phyloP scores from a whole-genome alignment of 2,113 vertebrate species.

The Percina caprodes region DNA sequence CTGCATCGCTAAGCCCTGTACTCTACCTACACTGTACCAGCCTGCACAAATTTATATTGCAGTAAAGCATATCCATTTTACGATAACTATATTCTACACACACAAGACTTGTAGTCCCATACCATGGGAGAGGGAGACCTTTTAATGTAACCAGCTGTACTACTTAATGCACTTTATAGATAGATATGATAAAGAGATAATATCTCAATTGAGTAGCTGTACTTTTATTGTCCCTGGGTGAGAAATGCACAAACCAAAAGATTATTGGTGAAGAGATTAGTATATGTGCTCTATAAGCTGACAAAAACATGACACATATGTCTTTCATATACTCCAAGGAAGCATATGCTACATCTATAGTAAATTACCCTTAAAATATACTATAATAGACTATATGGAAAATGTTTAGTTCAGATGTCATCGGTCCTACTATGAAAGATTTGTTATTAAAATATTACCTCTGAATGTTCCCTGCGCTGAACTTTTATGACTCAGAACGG shows the following conservation, averaged over 20 bases:
- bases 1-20: too few relatives aligned
- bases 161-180: background rate
- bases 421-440: conserved; percentile 20
- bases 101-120: too few relatives aligned
- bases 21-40: background rate
- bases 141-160: background rate
- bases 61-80: too few relatives aligned
- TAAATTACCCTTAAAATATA: background rate
- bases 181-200: background rate
- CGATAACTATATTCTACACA: background rate
- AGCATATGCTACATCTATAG: background rate
- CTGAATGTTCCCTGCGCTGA: conserved; percentile 29
- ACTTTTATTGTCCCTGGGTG: background rate
- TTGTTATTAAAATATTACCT: conserved; percentile 23
- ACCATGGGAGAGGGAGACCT: too few relatives aligned
- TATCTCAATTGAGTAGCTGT: background rate
- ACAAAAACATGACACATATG: background rate
- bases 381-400: conserved; percentile 30
- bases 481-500: conserved; percentile 16
- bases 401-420: conserved; percentile 20
- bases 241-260: background rate
- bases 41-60: background rate
- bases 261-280: background rate
- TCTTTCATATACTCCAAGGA: background rate
- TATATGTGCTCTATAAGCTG: background rate